Evolutionary conservation across 37 sponge, comb jelly and placozoan species (phyloP), one percentile per base, ranked within the genome.

Genomic region (Theonella swinhoei): DNA sequence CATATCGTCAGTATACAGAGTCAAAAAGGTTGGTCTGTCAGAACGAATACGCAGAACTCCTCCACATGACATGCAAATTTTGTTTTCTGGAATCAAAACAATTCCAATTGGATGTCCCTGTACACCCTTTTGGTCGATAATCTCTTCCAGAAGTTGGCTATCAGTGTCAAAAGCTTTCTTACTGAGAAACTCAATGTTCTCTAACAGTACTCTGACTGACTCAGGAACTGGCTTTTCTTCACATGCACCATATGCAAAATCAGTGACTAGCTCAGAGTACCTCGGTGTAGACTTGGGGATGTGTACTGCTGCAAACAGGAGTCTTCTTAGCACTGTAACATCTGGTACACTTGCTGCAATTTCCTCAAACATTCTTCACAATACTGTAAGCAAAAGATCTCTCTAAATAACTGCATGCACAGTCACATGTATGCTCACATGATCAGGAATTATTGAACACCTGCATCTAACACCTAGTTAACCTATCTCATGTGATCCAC

Each of bases 1-100:
- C 7, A 59, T 39, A 11, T 4, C 9, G 4, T 76, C 70, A 14
- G 14, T 61, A 54, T 84, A 84, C 4, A 75, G 2, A 11, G 34
- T 42, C 3, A 84, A 34, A 26, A 8, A 29, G 61, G 70, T 76
- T 1, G 85, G 77, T 38, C 70, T 32, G 41, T 84, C 85, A 54
- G 70, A 69, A 32, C 54, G 64, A 1, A 76, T 33, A 3, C 41
- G 28, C 62, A 84, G 62, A 1, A 9, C 3, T 4, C 28, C 26
- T n/a, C 32, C 43, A 33, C 80, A 80, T 1, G 17, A 9, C n/a
- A 19, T 77, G 35, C 2, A 3, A 7, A 77, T 77, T 33, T 4
- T 47, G 24, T 24, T 35, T 32, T 11, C 19, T 58, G 60, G 60
- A 19, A 58, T 19, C 19, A 58, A 58, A 11, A 58, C 60, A 58